Conservation (phyloP, 2,888 invertebrate genomes). For the Ramazzottius varieornatus region DNA sequence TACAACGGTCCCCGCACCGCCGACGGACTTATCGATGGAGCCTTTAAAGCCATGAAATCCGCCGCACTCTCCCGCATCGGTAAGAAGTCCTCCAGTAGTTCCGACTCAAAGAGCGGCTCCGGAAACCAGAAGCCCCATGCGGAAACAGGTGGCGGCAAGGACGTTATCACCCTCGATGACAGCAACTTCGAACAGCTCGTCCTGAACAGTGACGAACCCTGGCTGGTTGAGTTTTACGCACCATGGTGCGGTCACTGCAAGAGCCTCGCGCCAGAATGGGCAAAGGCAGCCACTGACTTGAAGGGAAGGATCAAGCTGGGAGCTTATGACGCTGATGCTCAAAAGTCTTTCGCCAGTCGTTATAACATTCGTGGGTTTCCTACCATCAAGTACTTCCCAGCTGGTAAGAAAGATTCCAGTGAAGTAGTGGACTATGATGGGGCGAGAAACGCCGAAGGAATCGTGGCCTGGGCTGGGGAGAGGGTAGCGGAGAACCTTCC, state of each 20-base stretch:
- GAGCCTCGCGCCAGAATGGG: constrained; percentile 84
- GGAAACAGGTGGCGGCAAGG: constrained; percentile 20
- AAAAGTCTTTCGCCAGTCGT: constrained; percentile 48
- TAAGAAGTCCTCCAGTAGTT: constrained; percentile 21
- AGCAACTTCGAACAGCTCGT: constrained; percentile 77
- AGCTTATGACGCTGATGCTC: constrained; percentile 78
- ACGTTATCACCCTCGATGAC: constrained; percentile 78
- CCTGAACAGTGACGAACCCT: constrained; percentile 68
- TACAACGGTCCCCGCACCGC: constrained; percentile 58
- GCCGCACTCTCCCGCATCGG: constrained; percentile 41
- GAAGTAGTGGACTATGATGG: constrained; percentile 59
- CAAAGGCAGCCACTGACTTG: constrained; percentile 66
- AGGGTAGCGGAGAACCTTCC: constrained; percentile 65
- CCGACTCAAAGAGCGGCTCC: constrained; percentile 18
- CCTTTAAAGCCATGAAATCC: constrained; percentile 43
- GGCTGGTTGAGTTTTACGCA: constrained; percentile 93
- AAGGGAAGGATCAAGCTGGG: constrained; percentile 84
- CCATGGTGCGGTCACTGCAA: constrained; percentile 75
- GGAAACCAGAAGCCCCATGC: constrained; percentile 7
- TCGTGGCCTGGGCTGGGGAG: constrained; percentile 62
- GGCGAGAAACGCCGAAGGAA: constrained; percentile 62
- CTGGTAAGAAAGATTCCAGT: constrained; percentile 25
- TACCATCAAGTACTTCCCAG: constrained; percentile 74
- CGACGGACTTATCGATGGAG: constrained; percentile 55
- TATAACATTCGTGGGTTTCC: constrained; percentile 70